phyloP scores from a whole-genome alignment of 2,797 vertebrate species.

The Alosa sapidissima region DNA sequence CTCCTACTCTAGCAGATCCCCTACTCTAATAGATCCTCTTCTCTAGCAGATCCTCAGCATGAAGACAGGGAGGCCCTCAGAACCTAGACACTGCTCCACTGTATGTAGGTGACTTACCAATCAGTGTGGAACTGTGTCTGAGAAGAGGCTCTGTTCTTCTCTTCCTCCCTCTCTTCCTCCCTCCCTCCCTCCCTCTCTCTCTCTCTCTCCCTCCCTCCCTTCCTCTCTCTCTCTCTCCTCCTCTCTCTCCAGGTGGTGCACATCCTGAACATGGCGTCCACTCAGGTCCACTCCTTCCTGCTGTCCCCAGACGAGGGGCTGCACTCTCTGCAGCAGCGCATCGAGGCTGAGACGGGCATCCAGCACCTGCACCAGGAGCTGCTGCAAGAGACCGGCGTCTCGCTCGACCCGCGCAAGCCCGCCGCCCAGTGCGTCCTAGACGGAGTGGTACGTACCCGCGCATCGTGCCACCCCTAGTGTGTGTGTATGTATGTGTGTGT shows the following conservation, averaged over 20 bases:
- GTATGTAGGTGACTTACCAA: too few relatives aligned
- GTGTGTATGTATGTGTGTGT: too few relatives aligned
- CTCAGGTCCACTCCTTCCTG: constrained; percentile 89
- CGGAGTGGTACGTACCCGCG: constrained; percentile 93
- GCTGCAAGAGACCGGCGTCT: constrained; percentile 91
- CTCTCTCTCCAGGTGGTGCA: constrained; percentile 82
- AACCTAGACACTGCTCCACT: too few relatives aligned
- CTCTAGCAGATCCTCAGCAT: too few relatives aligned
- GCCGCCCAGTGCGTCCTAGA: constrained; percentile 93
- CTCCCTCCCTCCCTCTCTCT: too few relatives aligned
- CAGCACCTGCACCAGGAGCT: constrained; percentile 90
- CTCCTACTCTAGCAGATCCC: too few relatives aligned
- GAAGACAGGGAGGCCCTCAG: too few relatives aligned
- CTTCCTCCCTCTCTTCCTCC: too few relatives aligned
- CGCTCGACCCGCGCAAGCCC: constrained; percentile 90
- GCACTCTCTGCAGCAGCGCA: constrained; percentile 88
- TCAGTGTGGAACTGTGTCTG: too few relatives aligned
- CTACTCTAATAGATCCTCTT: too few relatives aligned
- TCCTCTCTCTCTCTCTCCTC: background rate
- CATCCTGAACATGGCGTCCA: constrained; percentile 96
- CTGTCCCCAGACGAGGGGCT: constrained; percentile 89
- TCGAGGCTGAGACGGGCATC: constrained; percentile 88
- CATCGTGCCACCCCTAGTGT: too few relatives aligned
- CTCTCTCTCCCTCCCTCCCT: background rate
- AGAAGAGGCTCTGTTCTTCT: too few relatives aligned